Conservation (phyloP, 2,888 invertebrate genomes). For the Epinotia brunnichana region DNA sequence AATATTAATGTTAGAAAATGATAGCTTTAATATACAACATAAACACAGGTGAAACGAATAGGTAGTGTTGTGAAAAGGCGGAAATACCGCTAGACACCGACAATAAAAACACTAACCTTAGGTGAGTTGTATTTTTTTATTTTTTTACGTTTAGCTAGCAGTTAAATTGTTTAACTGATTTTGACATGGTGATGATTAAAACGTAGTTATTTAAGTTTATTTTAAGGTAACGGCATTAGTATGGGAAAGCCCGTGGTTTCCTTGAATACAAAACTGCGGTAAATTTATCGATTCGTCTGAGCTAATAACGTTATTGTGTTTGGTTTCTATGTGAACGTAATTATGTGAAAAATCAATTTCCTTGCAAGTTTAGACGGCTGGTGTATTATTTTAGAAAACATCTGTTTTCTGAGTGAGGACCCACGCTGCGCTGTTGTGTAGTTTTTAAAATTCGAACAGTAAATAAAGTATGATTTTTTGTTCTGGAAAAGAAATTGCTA, state of each 20-base stretch:
- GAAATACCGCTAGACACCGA: slow-evolving; percentile 67
- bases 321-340: slow-evolving; percentile 66
- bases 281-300: slow-evolving; percentile 82
- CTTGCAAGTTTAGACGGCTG: slow-evolving; percentile 11
- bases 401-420: background rate
- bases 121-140: slow-evolving; percentile 56
- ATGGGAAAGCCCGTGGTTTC: slow-evolving; percentile 53
- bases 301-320: slow-evolving; percentile 65
- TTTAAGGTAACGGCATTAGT: slow-evolving; percentile 14
- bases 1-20: slow-evolving; percentile 76
- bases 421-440: background rate
- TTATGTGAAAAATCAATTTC: slow-evolving; percentile 57
- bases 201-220: background rate
- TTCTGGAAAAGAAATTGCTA: background rate
- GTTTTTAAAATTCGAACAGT: slow-evolving; percentile 12
- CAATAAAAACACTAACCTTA: slow-evolving; percentile 68
- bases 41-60: slow-evolving; percentile 72
- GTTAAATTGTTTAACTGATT: background rate
- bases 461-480: background rate
- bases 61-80: slow-evolving; percentile 71
- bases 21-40: slow-evolving; percentile 62
- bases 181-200: background rate
- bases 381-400: background rate
- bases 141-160: slow-evolving; percentile 41
- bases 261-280: slow-evolving; percentile 82